phyloP scores from a whole-genome alignment of 2,113 vertebrate species.

The Picathartes gymnocephalus region DNA sequence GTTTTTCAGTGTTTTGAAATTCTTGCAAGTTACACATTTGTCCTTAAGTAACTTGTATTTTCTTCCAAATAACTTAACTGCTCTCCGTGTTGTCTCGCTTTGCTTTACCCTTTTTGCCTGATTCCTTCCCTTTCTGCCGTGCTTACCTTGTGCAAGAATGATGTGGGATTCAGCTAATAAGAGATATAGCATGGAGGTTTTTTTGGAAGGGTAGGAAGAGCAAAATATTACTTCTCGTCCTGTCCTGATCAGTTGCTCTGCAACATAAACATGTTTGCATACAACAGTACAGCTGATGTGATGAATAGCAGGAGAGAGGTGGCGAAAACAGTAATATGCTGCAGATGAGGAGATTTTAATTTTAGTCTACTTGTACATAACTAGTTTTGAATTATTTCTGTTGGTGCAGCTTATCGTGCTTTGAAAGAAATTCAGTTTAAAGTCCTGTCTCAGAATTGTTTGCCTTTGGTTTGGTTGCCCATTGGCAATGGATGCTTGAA shows the following conservation, averaged over 20 bases:
- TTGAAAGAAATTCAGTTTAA: neutral
- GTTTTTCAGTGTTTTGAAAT: neutral
- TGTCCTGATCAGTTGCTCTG: neutral
- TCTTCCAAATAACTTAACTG: neutral
- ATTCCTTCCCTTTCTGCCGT: neutral
- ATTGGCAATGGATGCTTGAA: neutral
- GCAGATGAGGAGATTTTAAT: neutral
- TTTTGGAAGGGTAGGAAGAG: neutral
- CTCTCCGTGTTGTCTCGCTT: neutral
- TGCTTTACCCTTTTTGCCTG: neutral
- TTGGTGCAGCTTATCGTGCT: neutral
- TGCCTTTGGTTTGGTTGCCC: neutral
- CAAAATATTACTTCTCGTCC: neutral
- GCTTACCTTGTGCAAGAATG: neutral
- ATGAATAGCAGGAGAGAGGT: neutral
- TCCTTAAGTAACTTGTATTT: neutral
- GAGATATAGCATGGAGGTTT: neutral
- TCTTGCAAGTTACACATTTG: neutral
- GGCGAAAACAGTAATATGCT: neutral
- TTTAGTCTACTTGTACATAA: neutral
- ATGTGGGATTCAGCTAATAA: neutral
- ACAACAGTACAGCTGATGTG: neutral
- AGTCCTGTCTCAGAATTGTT: neutral
- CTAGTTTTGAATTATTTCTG: neutral
- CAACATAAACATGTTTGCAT: neutral